These are phyloP conservation scores for Spea bombifrons DNA, from an alignment of 2,113 vertebrate species.

Conservation along the genomic window DNA sequence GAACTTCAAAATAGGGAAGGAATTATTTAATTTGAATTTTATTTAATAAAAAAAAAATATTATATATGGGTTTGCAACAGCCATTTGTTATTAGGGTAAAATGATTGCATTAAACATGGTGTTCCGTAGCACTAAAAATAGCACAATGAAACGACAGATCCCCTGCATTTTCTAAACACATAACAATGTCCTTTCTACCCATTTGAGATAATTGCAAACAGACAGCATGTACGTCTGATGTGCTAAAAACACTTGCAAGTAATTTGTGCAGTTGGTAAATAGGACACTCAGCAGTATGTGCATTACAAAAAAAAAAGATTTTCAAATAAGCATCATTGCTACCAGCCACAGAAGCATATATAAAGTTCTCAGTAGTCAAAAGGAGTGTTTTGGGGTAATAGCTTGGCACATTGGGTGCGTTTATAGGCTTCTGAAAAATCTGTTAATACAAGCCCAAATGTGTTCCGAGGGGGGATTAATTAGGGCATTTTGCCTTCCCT, in stretches of 20 bases:
- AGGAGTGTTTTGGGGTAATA: constrained; percentile 42
- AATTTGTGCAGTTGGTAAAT: constrained; percentile 49
- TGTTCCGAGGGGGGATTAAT: constrained; percentile 30
- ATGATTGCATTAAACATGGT: constrained; percentile 35
- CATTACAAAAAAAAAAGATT: constrained; percentile 16
- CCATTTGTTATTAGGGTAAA: constrained; percentile 46
- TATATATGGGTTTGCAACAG: not conserved
- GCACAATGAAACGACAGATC: constrained; percentile 36
- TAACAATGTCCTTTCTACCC: constrained; percentile 33
- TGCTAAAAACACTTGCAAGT: constrained; percentile 42
- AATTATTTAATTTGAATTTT: too few species aligned
- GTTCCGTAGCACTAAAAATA: constrained; percentile 37
- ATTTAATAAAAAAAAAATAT: too few species aligned
- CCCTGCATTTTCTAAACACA: constrained; percentile 34
- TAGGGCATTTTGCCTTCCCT: constrained; percentile 21
- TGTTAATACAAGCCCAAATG: constrained; percentile 19
- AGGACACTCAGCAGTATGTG: constrained; percentile 43
- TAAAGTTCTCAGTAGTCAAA: constrained; percentile 37
- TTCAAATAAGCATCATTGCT: constrained; percentile 14
- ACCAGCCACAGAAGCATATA: constrained; percentile 20
- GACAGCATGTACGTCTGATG: constrained; percentile 45
- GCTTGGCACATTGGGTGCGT: constrained; percentile 41
- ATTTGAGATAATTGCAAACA: constrained; percentile 45
- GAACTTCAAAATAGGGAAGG: too few species aligned
- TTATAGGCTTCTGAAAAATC: constrained; percentile 28